Conservation (phyloP, 2,888 invertebrate species). For the Xylophagus ater region DNA sequence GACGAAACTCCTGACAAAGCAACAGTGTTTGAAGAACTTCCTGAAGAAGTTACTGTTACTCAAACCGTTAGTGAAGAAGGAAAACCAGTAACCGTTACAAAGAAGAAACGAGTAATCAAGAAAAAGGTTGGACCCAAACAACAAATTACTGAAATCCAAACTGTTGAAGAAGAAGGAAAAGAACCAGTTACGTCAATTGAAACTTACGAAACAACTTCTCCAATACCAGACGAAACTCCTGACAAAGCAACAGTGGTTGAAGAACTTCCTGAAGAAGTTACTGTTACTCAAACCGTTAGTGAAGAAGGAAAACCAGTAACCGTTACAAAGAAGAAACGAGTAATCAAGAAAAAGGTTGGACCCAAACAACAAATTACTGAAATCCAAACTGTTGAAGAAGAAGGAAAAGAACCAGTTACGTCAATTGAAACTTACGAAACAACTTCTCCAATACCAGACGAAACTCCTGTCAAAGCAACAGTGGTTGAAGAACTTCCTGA, state of each 20-base stretch:
- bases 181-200: slow-evolving; percentile 27
- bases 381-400: slow-evolving; percentile 33
- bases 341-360: slow-evolving; percentile 30
- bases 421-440: slow-evolving; percentile 23
- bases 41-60: slow-evolving; percentile 31
- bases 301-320: slow-evolving; percentile 24
- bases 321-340: slow-evolving; percentile 26
- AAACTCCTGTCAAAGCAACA: slow-evolving; percentile 16
- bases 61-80: slow-evolving; percentile 28
- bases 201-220: slow-evolving; percentile 16
- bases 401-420: slow-evolving; percentile 32
- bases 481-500: slow-evolving; percentile 23
- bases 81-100: too few species aligned
- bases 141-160: slow-evolving; percentile 30
- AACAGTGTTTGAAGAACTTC: slow-evolving; percentile 27
- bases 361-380: slow-evolving; percentile 32
- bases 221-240: slow-evolving; percentile 13
- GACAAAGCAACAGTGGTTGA: slow-evolving; percentile 12
- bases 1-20: slow-evolving; percentile 18
- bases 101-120: too few species aligned
- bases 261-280: slow-evolving; percentile 33
- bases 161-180: slow-evolving; percentile 22
- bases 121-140: slow-evolving; percentile 28
- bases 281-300: slow-evolving; percentile 21
- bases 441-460: slow-evolving; percentile 18